A percentile compares a stretch with the other conserved stretches of the same genome.
Evolutionary conservation across 92 coral and sea anemone species (phyloP).

Genomic region (Zoanthus solanderi): DNA sequence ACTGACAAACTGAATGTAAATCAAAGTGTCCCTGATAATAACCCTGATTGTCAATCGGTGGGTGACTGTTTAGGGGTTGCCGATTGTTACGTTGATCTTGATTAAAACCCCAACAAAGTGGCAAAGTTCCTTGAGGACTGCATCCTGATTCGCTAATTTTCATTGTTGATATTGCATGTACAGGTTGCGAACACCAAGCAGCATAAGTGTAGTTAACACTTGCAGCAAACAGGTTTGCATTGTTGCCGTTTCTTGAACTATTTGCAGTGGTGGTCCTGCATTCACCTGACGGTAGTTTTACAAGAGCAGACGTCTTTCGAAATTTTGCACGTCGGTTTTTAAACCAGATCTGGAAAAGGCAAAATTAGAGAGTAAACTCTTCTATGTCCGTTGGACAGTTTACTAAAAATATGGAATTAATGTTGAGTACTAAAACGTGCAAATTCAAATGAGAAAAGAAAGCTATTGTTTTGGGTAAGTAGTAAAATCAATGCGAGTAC

Average conservation of each 20-base stretch:
- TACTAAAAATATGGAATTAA: neutral
- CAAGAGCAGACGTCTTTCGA: neutral
- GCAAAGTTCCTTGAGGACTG: neutral
- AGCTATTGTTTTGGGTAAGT: no score
- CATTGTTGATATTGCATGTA: neutral
- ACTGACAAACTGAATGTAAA: no score
- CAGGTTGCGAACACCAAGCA: neutral
- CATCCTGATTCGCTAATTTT: neutral
- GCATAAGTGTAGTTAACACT: neutral
- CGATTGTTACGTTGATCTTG: constrained; percentile 13
- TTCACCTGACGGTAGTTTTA: neutral
- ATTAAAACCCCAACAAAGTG: neutral
- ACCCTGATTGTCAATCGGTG: neutral
- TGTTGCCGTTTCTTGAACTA: neutral
- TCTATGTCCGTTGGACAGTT: neutral
- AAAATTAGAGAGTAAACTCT: neutral
- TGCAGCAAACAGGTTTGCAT: neutral
- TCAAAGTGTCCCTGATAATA: neutral
- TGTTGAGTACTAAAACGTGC: no score
- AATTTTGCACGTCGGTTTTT: constrained; percentile 48
- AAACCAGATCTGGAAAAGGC: constrained; percentile 29
- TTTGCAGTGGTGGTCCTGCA: neutral
- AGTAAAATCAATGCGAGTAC: no score
- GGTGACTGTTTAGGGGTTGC: neutral
- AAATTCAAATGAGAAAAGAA: no score